These are phyloP conservation scores for Tonatia bakeri DNA, from an alignment of 2,113 vertebrate species.

Conservation along the genomic window DNA sequence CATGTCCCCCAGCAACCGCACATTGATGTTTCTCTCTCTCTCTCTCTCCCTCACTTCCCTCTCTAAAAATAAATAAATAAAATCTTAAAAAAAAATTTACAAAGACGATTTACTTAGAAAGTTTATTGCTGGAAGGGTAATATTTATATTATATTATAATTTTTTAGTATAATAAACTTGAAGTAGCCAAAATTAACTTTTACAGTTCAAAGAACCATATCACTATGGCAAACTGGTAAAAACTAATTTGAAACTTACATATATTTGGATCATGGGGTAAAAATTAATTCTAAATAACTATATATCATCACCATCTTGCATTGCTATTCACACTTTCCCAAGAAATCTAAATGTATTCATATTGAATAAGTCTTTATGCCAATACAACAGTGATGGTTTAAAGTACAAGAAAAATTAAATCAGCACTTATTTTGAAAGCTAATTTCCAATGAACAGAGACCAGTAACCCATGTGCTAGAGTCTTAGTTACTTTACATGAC, in stretches of 20 bases:
- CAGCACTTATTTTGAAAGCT: neutral
- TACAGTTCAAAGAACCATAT: neutral
- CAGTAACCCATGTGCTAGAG: neutral
- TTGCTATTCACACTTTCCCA: neutral
- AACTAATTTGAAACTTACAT: neutral
- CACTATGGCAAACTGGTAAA: neutral
- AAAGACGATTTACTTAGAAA: neutral
- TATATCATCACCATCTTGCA: neutral
- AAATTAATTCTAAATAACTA: slow-evolving; percentile 4
- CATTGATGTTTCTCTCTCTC: too few species aligned
- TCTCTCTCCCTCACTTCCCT: too few species aligned
- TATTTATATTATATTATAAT: neutral
- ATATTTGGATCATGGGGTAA: neutral
- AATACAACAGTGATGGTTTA: neutral
- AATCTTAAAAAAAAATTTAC: too few species aligned
- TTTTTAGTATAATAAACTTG: neutral
- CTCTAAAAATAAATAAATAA: too few species aligned
- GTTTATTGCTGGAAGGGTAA: neutral
- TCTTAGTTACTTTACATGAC: neutral
- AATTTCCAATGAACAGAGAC: neutral
- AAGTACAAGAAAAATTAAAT: neutral
- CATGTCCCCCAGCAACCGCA: too few species aligned
- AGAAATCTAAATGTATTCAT: neutral
- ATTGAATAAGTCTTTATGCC: neutral
- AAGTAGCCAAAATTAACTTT: neutral